These are phyloP conservation scores for Zaprionus obscuricornis DNA, from an alignment of 2,888 invertebrate species.

Conservation along the genomic window DNA sequence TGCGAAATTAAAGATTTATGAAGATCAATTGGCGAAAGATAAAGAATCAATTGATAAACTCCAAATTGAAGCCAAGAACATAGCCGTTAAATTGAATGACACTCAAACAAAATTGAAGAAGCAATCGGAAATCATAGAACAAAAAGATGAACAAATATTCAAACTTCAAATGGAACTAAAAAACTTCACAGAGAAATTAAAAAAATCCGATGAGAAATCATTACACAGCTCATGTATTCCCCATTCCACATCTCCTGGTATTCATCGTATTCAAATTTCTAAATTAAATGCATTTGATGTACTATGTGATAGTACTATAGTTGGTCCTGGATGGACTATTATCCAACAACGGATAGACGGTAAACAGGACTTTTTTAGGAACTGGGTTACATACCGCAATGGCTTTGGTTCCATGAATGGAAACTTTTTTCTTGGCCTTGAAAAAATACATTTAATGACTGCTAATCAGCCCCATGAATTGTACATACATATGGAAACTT, in stretches of 20 bases:
- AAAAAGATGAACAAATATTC: too few relatives aligned
- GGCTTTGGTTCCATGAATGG: background rate
- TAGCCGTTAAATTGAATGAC: too few relatives aligned
- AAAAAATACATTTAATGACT: background rate
- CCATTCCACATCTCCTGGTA: background rate
- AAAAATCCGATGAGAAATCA: too few relatives aligned
- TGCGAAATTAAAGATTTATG: too few relatives aligned
- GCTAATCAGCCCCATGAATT: background rate
- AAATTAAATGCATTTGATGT: background rate
- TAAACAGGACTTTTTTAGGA: background rate
- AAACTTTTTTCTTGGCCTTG: background rate
- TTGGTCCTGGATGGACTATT: background rate
- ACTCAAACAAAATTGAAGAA: too few relatives aligned
- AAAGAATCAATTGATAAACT: too few relatives aligned
- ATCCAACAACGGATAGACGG: background rate
- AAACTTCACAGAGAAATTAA: too few relatives aligned
- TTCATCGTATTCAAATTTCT: background rate
- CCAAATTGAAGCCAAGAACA: too few relatives aligned
- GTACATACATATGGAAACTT: background rate
- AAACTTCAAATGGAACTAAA: too few relatives aligned
- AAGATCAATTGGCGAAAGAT: too few relatives aligned
- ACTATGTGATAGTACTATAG: background rate
- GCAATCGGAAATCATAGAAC: too few relatives aligned
- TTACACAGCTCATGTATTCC: too few relatives aligned
- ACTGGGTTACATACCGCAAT: background rate